Evolutionary conservation across 2,888 invertebrate genomes (phyloP), one percentile per base, ranked within the genome.

Genomic region (Dryobotodes eremita): DNA sequence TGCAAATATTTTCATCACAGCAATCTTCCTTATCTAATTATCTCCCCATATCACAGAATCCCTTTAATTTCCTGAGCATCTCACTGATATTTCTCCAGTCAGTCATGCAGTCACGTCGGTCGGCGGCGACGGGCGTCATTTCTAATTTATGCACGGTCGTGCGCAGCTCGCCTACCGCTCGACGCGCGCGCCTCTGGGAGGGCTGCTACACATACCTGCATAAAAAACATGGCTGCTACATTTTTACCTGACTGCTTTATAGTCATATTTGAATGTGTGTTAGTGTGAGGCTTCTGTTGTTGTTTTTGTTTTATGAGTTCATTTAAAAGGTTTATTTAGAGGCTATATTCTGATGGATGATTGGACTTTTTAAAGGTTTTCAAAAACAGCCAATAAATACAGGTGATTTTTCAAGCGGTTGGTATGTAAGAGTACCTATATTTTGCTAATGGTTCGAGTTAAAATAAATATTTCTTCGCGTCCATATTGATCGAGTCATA

Each of bases 141-240:
- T 92, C 91, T 95, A 95, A 95, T 95, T 94, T 95, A 95, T 95
- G 94, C 95, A 90, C 89, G 91, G 90, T 95, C 95, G 95, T 95
- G 95, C 91, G 79, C 93, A 89, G 89, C 92, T 89, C 92, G 90
- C 92, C 93, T 91, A 90, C 92, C 88, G 90, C 90, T 91, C 72
- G 77, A 46, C 82, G 86, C 89, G 88, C 89, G 90, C 90, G 88
- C 87, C 71, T 53, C 68, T 62, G 50, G 77, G 72, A 88, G 88
- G 88, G 89, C 79, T 88, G 88, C 77, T 77, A 79, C 85, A 80
- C 79, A 83, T 83, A 84, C 78, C 83, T 72, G 70, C 42, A 74
- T 73, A 70, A 77, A 78, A 81, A 77, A 86, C 70, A 73, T 85
- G 85, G 59, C 83, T 81, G 75, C 85, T 68, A 71, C 85, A 68